Evolutionary conservation across 2,113 vertebrate genomes (phyloP).

Genomic region (Leucopsar rothschildi): DNA sequence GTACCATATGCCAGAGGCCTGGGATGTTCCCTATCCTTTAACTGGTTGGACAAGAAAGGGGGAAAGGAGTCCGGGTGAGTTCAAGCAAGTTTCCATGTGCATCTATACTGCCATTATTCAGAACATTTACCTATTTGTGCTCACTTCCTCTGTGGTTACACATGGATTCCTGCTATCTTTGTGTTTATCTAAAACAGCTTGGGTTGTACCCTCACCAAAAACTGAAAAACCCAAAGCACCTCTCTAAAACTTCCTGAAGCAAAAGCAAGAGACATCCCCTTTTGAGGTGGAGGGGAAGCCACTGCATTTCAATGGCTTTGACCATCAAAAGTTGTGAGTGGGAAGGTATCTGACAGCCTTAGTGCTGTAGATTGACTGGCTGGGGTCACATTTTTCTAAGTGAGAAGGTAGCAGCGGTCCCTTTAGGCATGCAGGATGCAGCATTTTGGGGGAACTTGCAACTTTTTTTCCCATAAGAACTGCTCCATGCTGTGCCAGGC

Average conservation of each 20-base stretch:
- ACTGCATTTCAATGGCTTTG: constrained; percentile 3
- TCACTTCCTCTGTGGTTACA: neutral
- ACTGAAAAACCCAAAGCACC: neutral
- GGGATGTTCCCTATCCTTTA: neutral
- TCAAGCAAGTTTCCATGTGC: constrained; percentile 1
- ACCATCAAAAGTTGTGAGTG: neutral
- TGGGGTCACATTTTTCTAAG: constrained; percentile 38
- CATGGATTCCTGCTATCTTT: neutral
- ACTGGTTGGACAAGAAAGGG: constrained; percentile 38
- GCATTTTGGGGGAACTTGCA: constrained; percentile 23
- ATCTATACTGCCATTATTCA: neutral
- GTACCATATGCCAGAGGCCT: neutral
- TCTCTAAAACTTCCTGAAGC: neutral
- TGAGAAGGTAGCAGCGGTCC: constrained; percentile 60
- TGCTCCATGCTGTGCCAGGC: neutral
- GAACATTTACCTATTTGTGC: constrained; percentile 15
- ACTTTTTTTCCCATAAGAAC: neutral
- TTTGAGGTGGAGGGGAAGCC: neutral
- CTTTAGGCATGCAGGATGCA: constrained; percentile 16
- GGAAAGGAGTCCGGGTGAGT: constrained; percentile 15
- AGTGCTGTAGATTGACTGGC: neutral
- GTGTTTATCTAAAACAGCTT: neutral
- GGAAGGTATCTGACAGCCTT: neutral
- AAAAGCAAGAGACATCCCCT: neutral
- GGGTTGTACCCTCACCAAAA: neutral